Evolutionary conservation across 2,113 vertebrate species (phyloP).

Genomic region (Callithrix jacchus): DNA sequence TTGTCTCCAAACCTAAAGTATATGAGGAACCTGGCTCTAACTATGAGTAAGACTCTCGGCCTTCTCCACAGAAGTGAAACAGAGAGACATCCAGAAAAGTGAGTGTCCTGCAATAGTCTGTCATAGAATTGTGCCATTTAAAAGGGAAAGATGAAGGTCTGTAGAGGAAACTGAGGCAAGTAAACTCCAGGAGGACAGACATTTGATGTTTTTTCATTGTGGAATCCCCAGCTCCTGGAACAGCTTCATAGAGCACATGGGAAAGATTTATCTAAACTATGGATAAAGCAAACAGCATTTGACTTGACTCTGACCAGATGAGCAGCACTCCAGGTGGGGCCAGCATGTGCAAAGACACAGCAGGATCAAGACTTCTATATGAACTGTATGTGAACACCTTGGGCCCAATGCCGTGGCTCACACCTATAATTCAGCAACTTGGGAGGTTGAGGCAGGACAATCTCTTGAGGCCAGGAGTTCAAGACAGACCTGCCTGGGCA

Average conservation of each 20-base stretch:
- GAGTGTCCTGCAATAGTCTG: not conserved
- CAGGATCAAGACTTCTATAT: not conserved
- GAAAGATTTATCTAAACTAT: not conserved
- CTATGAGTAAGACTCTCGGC: not conserved
- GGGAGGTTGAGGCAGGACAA: not conserved
- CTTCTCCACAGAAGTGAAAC: not conserved
- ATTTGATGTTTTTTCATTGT: not conserved
- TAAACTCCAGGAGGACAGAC: not conserved
- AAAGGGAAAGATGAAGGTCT: not conserved
- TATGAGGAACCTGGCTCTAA: not conserved
- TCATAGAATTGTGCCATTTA: not conserved
- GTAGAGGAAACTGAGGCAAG: not conserved
- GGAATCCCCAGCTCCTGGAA: not conserved
- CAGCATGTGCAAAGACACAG: not conserved
- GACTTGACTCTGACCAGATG: not conserved
- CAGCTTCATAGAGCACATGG: not conserved
- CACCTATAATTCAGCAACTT: not conserved
- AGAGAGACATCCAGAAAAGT: not conserved
- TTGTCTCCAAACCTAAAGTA: not conserved
- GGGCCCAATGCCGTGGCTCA: not conserved
- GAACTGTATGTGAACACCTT: not conserved
- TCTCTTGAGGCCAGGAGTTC: not conserved
- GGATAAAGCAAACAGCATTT: not conserved
- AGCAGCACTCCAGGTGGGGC: not conserved
- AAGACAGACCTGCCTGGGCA: not conserved